These are phyloP conservation scores for Murina feae DNA, from an alignment of 2,113 vertebrate species.

Conservation along the genomic window DNA sequence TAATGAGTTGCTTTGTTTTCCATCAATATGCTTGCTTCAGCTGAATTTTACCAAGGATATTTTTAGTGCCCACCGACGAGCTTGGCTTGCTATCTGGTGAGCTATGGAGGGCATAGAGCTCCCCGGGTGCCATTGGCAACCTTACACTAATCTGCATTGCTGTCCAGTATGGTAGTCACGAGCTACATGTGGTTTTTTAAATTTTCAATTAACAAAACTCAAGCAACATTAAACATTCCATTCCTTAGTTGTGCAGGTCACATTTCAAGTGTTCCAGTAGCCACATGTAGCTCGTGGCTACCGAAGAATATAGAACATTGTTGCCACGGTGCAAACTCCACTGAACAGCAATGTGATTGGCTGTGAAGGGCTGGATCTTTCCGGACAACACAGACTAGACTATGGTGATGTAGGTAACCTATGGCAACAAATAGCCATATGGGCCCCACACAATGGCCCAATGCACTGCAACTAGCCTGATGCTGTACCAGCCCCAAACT, in stretches of 20 bases:
- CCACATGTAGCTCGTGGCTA: neutral
- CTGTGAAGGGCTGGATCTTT: neutral
- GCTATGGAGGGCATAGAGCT: no score
- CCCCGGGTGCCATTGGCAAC: accelerated
- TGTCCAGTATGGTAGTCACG: neutral
- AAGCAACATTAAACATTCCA: neutral
- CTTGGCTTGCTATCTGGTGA: neutral
- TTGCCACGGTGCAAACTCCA: no score
- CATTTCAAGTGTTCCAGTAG: neutral
- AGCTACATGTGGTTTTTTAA: neutral
- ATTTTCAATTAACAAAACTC: constrained; percentile 25
- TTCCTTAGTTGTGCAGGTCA: neutral
- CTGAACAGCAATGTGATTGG: neutral
- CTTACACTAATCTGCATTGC: neutral
- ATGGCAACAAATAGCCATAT: neutral
- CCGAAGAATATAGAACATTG: neutral
- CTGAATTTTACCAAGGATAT: neutral
- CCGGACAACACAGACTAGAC: neutral
- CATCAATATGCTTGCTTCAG: neutral
- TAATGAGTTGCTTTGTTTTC: neutral
- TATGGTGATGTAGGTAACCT: neutral
- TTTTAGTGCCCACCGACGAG: neutral
- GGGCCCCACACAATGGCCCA: no score
- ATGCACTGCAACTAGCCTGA: no score
- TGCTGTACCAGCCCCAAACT: no score